These are phyloP conservation scores for Hassar affinis DNA, from an alignment of 2,113 vertebrate genomes.

Conservation along the genomic window DNA sequence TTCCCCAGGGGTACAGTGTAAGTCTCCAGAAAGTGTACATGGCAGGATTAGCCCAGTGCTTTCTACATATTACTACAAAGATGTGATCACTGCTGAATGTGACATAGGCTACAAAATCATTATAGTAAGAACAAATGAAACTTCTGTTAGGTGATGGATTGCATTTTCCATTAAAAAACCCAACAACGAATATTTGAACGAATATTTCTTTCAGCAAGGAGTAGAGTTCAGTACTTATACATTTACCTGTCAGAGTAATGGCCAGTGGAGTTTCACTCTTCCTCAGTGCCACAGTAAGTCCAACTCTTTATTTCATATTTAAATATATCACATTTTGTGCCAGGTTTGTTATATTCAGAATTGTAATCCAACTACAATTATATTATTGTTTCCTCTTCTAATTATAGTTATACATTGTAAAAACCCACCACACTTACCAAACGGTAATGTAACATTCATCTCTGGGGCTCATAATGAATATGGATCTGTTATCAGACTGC, in stretches of 20 bases:
- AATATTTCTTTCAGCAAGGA: conserved; percentile 55
- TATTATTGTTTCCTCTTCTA: neutral
- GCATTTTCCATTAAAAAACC: neutral
- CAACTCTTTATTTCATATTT: neutral
- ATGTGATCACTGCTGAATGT: conserved; percentile 68
- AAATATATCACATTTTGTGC: neutral
- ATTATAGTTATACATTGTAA: conserved; percentile 70
- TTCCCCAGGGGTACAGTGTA: conserved; percentile 65
- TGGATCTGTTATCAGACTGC: conserved; percentile 64
- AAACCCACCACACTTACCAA: conserved; percentile 59
- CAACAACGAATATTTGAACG: neutral
- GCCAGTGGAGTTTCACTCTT: conserved; percentile 66
- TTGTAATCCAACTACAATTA: neutral
- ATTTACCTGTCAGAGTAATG: conserved; percentile 63
- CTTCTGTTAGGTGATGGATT: neutral
- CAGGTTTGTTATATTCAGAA: neutral
- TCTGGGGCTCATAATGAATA: conserved; percentile 66
- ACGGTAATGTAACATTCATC: conserved; percentile 61
- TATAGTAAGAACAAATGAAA: conserved; percentile 56
- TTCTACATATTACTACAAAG: conserved; percentile 67
- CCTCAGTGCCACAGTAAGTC: conserved; percentile 71
- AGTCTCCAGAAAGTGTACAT: conserved; percentile 52
- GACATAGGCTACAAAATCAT: conserved; percentile 70
- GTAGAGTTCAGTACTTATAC: conserved; percentile 61
- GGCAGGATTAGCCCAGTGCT: conserved; percentile 64